phyloP scores from a whole-genome alignment of 2,888 invertebrate species.

The Stenolophus ochropezus region DNA sequence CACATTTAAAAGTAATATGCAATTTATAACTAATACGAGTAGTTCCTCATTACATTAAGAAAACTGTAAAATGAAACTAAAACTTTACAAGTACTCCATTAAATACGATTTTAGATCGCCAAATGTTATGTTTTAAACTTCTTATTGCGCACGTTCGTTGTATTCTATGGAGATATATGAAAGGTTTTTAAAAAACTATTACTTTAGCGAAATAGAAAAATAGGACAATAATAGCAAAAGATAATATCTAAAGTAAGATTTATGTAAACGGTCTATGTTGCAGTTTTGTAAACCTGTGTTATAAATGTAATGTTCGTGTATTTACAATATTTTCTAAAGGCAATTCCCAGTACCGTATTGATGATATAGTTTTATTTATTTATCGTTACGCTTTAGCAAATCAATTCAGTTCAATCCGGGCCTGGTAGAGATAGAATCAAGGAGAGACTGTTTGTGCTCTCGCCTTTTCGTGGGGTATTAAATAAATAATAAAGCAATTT shows the following conservation, averaged over 20 bases:
- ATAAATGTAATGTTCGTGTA: background rate
- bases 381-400: background rate
- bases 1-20: too few species aligned
- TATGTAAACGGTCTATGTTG: background rate
- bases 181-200: background rate
- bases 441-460: conserved; percentile 1
- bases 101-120: background rate
- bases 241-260: background rate
- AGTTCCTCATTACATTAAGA: too few species aligned
- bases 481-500: conserved; percentile 58
- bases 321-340: background rate
- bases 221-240: background rate
- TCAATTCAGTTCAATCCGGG: background rate
- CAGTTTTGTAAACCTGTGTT: background rate
- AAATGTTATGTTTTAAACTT: background rate
- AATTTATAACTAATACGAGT: too few species aligned
- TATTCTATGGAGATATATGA: background rate
- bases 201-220: background rate
- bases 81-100: background rate
- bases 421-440: background rate
- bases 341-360: background rate
- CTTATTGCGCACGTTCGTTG: background rate
- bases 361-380: background rate
- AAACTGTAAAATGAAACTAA: too few species aligned
- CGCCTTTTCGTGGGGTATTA: conserved; percentile 45